Conservation (phyloP, 2,797 vertebrate species). For the Smutsia temminckii region DNA sequence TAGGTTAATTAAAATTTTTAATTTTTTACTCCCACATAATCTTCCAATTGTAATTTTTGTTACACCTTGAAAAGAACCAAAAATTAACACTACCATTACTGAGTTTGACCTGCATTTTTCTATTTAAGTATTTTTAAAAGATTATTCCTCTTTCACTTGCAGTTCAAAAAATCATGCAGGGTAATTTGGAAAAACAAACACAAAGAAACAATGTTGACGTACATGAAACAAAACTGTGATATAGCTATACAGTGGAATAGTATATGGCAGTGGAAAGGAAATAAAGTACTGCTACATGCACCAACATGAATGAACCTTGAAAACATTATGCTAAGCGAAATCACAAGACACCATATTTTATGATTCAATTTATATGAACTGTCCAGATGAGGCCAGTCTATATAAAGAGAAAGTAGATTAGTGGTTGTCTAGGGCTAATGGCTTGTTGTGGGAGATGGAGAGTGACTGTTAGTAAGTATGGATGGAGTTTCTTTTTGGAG, state of each 20-base stretch:
- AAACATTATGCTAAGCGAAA: slow-evolving; percentile 5
- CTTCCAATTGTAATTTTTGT: background rate
- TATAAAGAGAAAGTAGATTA: background rate
- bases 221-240: slow-evolving; percentile 19
- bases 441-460: background rate
- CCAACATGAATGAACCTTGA: background rate
- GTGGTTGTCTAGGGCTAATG: background rate
- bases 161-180: background rate
- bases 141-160: background rate
- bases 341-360: background rate
- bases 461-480: background rate
- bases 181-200: background rate
- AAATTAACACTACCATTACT: background rate
- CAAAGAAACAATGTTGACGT: background rate
- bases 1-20: background rate
- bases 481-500: background rate
- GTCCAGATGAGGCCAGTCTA: background rate
- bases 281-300: background rate
- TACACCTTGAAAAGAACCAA: background rate
- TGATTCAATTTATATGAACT: background rate
- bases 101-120: background rate
- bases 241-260: background rate
- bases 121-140: slow-evolving; percentile 3
- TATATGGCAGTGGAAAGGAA: background rate
- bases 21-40: background rate